Evolutionary conservation across 2,113 vertebrate genomes (phyloP).

Genomic region (Lycaon pictus): DNA sequence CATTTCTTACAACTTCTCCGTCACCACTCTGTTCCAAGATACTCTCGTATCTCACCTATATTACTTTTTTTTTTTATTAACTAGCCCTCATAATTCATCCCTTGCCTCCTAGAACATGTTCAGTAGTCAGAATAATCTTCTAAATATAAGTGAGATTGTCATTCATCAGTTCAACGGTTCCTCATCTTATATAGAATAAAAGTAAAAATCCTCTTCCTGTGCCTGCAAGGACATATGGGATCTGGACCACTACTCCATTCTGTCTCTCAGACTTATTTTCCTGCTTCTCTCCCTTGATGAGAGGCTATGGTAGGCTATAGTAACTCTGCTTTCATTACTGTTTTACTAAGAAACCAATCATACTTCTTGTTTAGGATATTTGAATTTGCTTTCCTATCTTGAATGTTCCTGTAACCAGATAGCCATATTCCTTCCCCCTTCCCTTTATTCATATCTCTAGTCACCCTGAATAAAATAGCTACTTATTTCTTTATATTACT

Average conservation of each 20-base stretch:
- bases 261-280: background rate
- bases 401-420: background rate
- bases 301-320: background rate
- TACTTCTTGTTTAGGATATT: background rate
- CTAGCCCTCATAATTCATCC: background rate
- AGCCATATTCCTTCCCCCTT: background rate
- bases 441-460: background rate
- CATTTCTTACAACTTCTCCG: background rate
- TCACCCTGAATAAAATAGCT: background rate
- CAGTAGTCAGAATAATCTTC: background rate
- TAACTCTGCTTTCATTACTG: background rate
- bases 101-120: background rate
- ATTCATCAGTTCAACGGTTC: background rate
- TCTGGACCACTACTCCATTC: background rate
- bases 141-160: background rate
- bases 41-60: background rate
- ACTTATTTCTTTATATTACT: background rate
- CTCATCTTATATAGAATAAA: background rate
- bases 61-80: background rate
- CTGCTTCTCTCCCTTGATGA: background rate
- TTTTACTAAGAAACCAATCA: background rate
- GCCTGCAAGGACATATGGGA: no score
- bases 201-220: background rate
- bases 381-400: background rate
- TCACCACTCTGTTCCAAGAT: background rate